Evolutionary conservation across 2,113 vertebrate genomes (phyloP), one percentile per base, ranked within the genome.

Genomic region (Oreotrochilus melanogaster): DNA sequence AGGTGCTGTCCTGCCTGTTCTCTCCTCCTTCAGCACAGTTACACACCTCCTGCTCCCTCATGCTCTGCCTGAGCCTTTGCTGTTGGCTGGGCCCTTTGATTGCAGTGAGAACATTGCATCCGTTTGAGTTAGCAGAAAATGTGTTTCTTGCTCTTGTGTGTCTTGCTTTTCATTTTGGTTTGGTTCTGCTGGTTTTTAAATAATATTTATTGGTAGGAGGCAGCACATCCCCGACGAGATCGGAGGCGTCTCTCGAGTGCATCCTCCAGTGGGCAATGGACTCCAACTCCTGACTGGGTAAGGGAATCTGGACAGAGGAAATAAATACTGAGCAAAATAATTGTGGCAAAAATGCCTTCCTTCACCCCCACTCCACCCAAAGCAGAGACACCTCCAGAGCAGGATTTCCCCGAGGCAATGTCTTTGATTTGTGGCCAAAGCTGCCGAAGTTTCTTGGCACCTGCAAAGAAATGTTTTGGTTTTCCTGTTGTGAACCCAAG

Each of bases 281-380:
- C 81, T 76, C 99, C 99, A 8, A 98, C 99, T 24, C 96, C 99
- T 73, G 99, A 99, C 37, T 99, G 99, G 99, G 99, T 99, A 90
- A 98, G 98, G 56, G 37, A 35, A 45, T 35, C 30, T 39, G 25
- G 42, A 50, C 28, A 81, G 66, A 21, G 23, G 23, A 74, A 71
- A 45, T n/a, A 28, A n/a, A 39, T 37, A 42, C 17, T 11, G 18
- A 76, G 54, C 25, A 31, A 47, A 30, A 73, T 35, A 74, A 5
- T 14, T 86, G 54, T 45, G 62, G 10, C 64, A 86, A 58, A 89
- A 91, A 23, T 70, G 16, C 28, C 30, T 54, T 11, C 37, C 22
- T 54, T 42, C 15, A 7, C 6, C 27, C 37, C 21, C 28, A 31
- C 37, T 11, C 35, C 37, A 54, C 15, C 35, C 37, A 54, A 54